A percentile compares a stretch with the other conserved stretches of the same genome.
phyloP scores from a whole-genome alignment of 2,888 invertebrate species.

The Cinara cedri region DNA sequence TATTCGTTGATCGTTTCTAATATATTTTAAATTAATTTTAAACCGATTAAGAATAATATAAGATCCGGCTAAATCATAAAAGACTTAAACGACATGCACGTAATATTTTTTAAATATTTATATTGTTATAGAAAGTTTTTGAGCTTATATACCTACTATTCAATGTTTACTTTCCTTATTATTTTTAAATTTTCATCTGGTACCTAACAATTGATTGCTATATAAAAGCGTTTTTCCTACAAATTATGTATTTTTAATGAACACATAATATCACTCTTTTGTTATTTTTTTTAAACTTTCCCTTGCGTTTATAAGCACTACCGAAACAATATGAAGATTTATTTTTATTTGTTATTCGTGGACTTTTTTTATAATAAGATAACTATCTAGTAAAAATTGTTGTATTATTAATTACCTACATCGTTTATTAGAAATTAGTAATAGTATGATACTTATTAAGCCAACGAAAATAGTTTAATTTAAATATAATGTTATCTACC shows the following conservation, averaged over 20 bases:
- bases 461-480: too few relatives aligned
- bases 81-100: neutral
- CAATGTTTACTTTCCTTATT: constrained; percentile 22
- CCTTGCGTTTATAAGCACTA: constrained; percentile 31
- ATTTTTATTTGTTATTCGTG: neutral
- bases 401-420: neutral
- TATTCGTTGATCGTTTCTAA: neutral
- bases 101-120: constrained; percentile 15
- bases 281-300: constrained; percentile 36
- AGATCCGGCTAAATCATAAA: constrained; percentile 14
- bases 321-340: constrained; percentile 17
- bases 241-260: constrained; percentile 38
- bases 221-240: constrained; percentile 31
- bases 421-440: constrained; percentile 22
- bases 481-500: neutral
- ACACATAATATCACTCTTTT: constrained; percentile 23
- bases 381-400: neutral
- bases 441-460: too few relatives aligned
- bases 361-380: constrained; percentile 1
- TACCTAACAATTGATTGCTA: constrained; percentile 17
- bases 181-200: constrained; percentile 33
- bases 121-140: constrained; percentile 31
- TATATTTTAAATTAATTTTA: constrained; percentile 9
- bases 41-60: neutral
- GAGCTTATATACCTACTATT: constrained; percentile 28